Percentiles rank a stretch among this genome's conserved stretches.
Conservation (phyloP, 2,888 invertebrate species). For the Troides helena region DNA sequence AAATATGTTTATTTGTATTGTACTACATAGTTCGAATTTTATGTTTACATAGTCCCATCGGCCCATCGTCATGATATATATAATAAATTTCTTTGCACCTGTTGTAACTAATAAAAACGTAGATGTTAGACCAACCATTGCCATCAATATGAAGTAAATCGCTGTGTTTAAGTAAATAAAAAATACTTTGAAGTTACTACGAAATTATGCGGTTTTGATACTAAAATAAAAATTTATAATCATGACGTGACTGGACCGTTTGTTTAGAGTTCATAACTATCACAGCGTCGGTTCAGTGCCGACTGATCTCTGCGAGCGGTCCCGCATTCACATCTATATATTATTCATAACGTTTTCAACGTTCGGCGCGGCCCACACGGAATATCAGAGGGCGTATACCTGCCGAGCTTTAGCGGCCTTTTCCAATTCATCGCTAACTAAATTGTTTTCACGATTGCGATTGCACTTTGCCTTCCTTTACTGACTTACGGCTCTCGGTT, state of each 20-base stretch:
- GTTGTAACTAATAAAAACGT: no score
- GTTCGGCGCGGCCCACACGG: constrained; percentile 66
- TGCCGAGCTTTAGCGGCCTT: constrained; percentile 59
- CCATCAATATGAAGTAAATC: no score
- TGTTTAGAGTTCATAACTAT: constrained; percentile 51
- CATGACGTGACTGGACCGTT: constrained; percentile 39
- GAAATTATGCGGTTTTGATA: no score
- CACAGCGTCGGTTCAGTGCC: constrained; percentile 46
- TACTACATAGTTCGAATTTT: no score
- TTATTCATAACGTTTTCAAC: constrained; percentile 76
- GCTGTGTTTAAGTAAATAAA: no score
- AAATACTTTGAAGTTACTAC: no score
- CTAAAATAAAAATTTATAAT: no score
- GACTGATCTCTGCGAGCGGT: constrained; percentile 53
- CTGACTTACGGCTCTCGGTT: background rate
- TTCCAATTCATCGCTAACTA: constrained; percentile 70
- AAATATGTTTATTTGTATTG: no score
- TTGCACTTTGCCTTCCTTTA: constrained; percentile 19
- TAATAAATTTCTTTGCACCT: no score
- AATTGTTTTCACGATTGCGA: constrained; percentile 62
- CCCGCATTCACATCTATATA: constrained; percentile 60
- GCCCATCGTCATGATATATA: no score
- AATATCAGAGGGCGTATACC: constrained; percentile 71
- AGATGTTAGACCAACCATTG: no score
- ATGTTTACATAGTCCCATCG: no score